Evolutionary conservation across 2,113 vertebrate species (phyloP).

Genomic region (Paramisgurnus dabryanus): DNA sequence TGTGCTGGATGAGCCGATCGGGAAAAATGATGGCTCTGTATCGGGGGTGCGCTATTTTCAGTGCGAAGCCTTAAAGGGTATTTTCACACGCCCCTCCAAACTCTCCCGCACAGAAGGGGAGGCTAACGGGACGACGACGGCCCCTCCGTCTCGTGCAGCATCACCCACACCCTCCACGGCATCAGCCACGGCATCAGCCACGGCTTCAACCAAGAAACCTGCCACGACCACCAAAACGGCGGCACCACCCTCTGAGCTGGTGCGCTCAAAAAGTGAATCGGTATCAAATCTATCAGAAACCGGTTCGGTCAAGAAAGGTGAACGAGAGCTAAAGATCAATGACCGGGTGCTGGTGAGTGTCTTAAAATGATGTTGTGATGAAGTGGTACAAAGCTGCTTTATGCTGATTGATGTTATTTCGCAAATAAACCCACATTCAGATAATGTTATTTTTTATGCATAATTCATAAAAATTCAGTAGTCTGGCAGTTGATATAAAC

Average conservation of each 20-base stretch:
- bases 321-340: conserved; percentile 92
- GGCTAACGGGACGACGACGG: conserved; percentile 81
- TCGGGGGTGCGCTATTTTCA: conserved; percentile 96
- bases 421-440: too few relatives aligned
- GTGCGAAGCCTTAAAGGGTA: conserved; percentile 89
- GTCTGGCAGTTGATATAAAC: too few relatives aligned
- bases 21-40: conserved; percentile 97
- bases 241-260: conserved; percentile 83
- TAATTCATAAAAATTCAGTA: too few relatives aligned
- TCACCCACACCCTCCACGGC: conserved; percentile 81
- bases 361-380: background rate
- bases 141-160: conserved; percentile 76
- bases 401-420: background rate
- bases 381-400: background rate
- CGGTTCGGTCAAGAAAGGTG: conserved; percentile 93
- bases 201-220: conserved; percentile 63
- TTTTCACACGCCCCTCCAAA: conserved; percentile 96
- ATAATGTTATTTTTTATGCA: too few relatives aligned
- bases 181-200: conserved; percentile 58
- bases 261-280: conserved; percentile 87
- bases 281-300: conserved; percentile 94
- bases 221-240: conserved; percentile 54
- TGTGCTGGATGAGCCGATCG: conserved; percentile 92
- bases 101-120: conserved; percentile 87
- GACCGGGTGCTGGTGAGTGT: conserved; percentile 92